Evolutionary conservation across 2,888 invertebrate species (phyloP), one percentile per base, ranked within the genome.

Genomic region (Agonum fuliginosum): DNA sequence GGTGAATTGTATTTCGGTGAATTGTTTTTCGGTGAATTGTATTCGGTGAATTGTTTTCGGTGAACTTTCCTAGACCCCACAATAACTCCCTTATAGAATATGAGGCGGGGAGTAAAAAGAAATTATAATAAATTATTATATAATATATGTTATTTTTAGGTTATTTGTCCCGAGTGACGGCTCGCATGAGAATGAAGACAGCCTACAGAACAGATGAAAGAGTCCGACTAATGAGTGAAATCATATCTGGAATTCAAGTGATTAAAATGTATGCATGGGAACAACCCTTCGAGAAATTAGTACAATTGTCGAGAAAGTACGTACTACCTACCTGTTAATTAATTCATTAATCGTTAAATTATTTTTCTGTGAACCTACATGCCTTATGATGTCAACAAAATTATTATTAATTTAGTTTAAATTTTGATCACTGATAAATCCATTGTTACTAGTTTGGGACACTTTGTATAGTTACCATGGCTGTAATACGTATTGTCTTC

Each of bases 211-310:
- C 93, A 0, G 94, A 94, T 84, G 90, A 91, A 81, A 85, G 94
- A 65, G 91, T 94, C 1, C 89, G 92, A 37, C 83, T 93, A 2
- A 93, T 94, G 93, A 92, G 91, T 82, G 94, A 94, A 86, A 92
- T 94, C 62, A 90, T 94, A 30, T 89, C 90, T 0, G 93, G 93
- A 0, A 93, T 94, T 81, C 89, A 92, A 82, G 92, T 94, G 0
- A 93, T 94, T 80, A 94, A 94, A 85, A 93, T 94, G 93, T 94
- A 93, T 83, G 92, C 93, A 0, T 94, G 94, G 90, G 94, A 94
- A 83, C 90, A 90, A 79, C 92, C 93, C 0, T 94, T 94, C 82
- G 90, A 91, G 54, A 88, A 90, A 34, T 83, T 93, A 54, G 89
- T 94, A 0, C 89, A 88, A 65, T 82, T 89, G 3, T 89, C 92